Evolutionary conservation across 2,797 vertebrate species (phyloP).

Genomic region (Sus cebifrons): DNA sequence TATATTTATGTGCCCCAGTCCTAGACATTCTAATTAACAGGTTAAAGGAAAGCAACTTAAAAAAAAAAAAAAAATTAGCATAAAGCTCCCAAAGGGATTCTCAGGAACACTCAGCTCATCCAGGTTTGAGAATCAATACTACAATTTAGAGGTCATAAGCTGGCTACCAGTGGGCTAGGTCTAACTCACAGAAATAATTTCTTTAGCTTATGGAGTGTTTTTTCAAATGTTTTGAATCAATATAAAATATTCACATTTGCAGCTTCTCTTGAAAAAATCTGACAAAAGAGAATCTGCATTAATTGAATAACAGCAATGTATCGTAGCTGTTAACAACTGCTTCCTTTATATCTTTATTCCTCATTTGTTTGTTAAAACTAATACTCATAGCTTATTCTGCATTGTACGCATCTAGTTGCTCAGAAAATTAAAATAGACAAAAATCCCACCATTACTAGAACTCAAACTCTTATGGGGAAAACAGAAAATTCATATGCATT

Average conservation of each 20-base stretch:
- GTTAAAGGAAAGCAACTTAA: background rate
- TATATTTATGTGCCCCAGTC: background rate
- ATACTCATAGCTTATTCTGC: background rate
- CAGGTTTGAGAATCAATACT: background rate
- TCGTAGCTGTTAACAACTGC: background rate
- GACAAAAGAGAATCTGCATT: background rate
- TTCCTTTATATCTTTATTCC: background rate
- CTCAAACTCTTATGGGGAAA: background rate
- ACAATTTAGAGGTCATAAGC: background rate
- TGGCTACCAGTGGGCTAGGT: background rate
- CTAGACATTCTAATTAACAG: slow-evolving; percentile 25
- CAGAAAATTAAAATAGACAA: background rate
- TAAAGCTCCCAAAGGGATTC: background rate
- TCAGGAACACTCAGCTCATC: background rate
- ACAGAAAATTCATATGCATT: background rate
- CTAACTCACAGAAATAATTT: background rate
- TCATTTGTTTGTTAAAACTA: background rate
- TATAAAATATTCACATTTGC: background rate
- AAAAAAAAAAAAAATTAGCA: background rate
- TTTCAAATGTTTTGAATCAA: slow-evolving; percentile 15
- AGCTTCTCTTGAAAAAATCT: slow-evolving; percentile 20
- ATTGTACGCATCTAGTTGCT: background rate
- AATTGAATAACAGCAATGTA: background rate
- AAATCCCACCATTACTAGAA: background rate
- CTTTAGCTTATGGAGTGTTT: background rate